A percentile compares a stretch with the other conserved stretches of the same genome.
Conservation (phyloP, 53 echinoderm and acorn worm species). For the Stichopus horrens region DNA sequence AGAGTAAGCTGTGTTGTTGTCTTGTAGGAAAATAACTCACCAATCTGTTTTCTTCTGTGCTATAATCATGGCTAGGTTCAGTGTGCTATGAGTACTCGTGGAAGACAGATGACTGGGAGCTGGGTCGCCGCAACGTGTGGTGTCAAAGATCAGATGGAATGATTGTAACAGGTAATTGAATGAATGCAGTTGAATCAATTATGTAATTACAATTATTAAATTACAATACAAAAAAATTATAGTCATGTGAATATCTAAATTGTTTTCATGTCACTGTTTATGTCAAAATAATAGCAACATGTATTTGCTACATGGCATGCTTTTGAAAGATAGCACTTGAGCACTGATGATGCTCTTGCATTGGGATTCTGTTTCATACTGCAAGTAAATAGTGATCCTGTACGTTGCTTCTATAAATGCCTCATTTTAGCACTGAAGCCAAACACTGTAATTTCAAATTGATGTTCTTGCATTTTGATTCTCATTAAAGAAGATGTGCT, state of each 20-base stretch:
- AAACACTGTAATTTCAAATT: too few species aligned
- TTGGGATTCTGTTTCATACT: too few species aligned
- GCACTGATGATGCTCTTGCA: too few species aligned
- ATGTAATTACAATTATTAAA: background rate
- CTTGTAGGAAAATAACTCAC: too few species aligned
- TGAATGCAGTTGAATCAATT: background rate
- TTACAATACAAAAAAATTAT: background rate
- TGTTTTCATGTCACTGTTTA: background rate
- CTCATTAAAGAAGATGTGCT: too few species aligned
- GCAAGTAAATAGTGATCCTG: too few species aligned
- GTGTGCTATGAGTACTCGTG: constrained; percentile 73
- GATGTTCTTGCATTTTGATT: too few species aligned
- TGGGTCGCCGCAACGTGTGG: constrained; percentile 82
- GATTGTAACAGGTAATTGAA: constrained; percentile 82
- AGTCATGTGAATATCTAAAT: background rate
- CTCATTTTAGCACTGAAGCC: too few species aligned
- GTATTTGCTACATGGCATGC: too few species aligned
- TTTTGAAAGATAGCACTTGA: too few species aligned
- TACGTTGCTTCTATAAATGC: too few species aligned
- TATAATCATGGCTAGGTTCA: constrained; percentile 51
- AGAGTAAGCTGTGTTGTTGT: too few species aligned
- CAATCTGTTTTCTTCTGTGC: background rate
- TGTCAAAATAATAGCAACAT: background rate
- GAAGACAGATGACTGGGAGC: constrained; percentile 70
- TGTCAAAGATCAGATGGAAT: constrained; percentile 90